Conservation (phyloP, 2,888 invertebrate genomes). For the Sisyra terminalis region DNA sequence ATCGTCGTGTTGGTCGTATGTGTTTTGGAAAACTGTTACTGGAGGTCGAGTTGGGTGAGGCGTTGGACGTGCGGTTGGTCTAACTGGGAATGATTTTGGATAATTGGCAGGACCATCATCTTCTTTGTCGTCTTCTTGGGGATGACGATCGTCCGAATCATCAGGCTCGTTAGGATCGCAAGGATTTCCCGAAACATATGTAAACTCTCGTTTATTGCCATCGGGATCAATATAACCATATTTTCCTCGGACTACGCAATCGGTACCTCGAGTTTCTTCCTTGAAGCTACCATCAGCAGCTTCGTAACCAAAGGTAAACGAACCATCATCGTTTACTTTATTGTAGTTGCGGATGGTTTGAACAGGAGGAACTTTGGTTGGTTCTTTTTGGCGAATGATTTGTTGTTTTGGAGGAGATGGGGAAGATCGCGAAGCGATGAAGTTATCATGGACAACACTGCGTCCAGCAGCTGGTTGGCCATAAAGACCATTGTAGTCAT, state of each 20-base stretch:
- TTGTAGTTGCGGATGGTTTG: slow-evolving; percentile 73
- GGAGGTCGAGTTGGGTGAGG: slow-evolving; percentile 24
- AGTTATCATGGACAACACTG: slow-evolving; percentile 20
- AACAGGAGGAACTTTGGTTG: slow-evolving; percentile 52
- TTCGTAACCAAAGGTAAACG: slow-evolving; percentile 72
- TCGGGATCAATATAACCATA: slow-evolving; percentile 79
- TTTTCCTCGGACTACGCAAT: slow-evolving; percentile 74
- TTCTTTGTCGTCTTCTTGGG: slow-evolving; percentile 36
- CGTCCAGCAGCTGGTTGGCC: slow-evolving; percentile 23
- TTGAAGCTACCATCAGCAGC: slow-evolving; percentile 76
- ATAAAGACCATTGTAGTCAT: slow-evolving; percentile 30
- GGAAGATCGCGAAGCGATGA: slow-evolving; percentile 17
- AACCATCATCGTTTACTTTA: slow-evolving; percentile 68
- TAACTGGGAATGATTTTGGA: slow-evolving; percentile 45
- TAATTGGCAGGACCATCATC: slow-evolving; percentile 36
- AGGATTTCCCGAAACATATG: slow-evolving; percentile 72
- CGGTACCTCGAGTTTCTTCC: slow-evolving; percentile 70
- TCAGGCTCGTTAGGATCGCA: slow-evolving; percentile 66
- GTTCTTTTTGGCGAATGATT: slow-evolving; percentile 34
- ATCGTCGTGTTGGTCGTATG: slow-evolving; percentile 32
- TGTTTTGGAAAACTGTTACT: slow-evolving; percentile 55
- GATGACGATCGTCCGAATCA: slow-evolving; percentile 35
- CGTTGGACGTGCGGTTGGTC: slow-evolving; percentile 31
- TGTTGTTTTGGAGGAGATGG: slow-evolving; percentile 2
- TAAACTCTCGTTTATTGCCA: slow-evolving; percentile 72